These are phyloP conservation scores for Macrobrachium rosenbergii DNA, from an alignment of 1,140 invertebrate species.

Conservation along the genomic window DNA sequence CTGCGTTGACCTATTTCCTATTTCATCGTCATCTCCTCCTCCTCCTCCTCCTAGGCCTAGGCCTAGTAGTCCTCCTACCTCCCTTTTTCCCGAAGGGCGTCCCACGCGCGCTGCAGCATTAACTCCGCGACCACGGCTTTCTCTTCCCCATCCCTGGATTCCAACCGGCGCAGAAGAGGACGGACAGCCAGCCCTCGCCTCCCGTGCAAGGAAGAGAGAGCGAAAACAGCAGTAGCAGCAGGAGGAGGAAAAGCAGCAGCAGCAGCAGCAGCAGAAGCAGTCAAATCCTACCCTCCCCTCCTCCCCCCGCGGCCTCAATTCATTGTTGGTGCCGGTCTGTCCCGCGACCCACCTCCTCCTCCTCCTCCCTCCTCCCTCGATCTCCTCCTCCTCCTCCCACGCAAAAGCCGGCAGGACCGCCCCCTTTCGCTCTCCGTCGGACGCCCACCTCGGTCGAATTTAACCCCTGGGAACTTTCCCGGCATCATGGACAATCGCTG, in stretches of 20 bases:
- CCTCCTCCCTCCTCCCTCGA: neutral
- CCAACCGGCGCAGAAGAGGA: too few species aligned
- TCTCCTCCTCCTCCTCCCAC: neutral
- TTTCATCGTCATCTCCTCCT: neutral
- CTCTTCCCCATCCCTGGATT: too few species aligned
- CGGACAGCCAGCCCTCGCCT: neutral
- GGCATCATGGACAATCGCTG: conserved; percentile 7
- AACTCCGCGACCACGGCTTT: too few species aligned
- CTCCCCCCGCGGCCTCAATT: neutral
- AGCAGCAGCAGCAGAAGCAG: neutral
- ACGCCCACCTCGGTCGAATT: neutral
- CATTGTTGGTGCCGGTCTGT: too few species aligned
- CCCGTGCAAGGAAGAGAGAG: neutral
- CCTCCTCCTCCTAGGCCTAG: neutral
- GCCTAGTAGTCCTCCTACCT: too few species aligned
- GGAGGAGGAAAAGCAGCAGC: too few species aligned
- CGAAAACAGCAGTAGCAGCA: neutral
- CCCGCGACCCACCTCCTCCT: neutral
- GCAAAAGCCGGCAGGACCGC: neutral
- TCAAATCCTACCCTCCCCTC: neutral
- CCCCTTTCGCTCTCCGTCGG: neutral
- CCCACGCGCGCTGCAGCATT: too few species aligned
- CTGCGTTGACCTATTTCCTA: neutral
- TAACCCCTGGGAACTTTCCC: neutral
- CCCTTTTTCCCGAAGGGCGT: too few species aligned